Evolutionary conservation across 2,113 vertebrate species (phyloP).

Genomic region (Numida meleagris): DNA sequence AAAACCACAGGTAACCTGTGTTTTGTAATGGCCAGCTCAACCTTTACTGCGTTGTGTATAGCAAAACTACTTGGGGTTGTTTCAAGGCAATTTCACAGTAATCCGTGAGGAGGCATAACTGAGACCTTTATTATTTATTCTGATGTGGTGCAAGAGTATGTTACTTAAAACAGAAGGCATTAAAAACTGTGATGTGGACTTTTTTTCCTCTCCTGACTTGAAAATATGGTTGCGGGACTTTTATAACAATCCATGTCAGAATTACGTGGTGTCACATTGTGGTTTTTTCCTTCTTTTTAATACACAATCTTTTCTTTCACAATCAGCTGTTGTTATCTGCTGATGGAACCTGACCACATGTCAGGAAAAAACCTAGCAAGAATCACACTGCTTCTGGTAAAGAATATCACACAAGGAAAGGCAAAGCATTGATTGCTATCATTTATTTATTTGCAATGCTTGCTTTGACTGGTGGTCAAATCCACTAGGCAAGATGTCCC

Average conservation of each 20-base stretch:
- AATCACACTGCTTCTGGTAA: slow-evolving; percentile 1
- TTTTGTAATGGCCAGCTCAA: slow-evolving; percentile 42
- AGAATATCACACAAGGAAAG: neutral
- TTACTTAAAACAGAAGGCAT: neutral
- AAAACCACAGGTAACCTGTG: neutral
- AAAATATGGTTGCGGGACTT: slow-evolving; percentile 39
- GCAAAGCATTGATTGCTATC: neutral
- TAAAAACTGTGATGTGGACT: neutral
- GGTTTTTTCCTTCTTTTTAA: neutral
- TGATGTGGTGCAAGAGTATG: neutral
- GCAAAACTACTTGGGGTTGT: neutral
- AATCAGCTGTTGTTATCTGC: slow-evolving; percentile 19
- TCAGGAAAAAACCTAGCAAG: slow-evolving; percentile 40
- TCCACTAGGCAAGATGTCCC: neutral
- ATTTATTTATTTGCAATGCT: neutral
- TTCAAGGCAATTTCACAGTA: neutral
- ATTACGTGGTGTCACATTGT: neutral
- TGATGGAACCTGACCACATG: slow-evolving; percentile 37
- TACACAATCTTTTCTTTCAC: neutral
- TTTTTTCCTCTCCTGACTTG: neutral
- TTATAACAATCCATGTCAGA: too few species aligned
- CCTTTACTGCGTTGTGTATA: neutral
- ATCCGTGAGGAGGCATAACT: neutral
- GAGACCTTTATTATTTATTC: slow-evolving; percentile 12
- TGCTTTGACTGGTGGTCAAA: neutral